A percentile compares a stretch with the other conserved stretches of the same genome.
Conservation (phyloP, 2,797 vertebrate genomes). For the Dromococcyx pavoninus region DNA sequence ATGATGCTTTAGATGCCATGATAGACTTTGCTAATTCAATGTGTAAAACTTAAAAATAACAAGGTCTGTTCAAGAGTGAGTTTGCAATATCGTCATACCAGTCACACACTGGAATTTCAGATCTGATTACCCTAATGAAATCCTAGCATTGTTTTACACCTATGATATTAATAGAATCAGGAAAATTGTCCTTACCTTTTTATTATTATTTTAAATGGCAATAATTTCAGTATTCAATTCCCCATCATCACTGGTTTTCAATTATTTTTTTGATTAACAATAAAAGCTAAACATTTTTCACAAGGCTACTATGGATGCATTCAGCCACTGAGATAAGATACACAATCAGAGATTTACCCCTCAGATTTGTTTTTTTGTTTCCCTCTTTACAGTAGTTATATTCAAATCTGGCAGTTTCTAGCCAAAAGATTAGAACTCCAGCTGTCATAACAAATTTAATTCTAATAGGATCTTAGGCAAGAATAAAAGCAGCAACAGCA, state of each 20-base stretch:
- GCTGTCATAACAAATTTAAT: conserved; percentile 58
- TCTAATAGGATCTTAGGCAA: conserved; percentile 51
- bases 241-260: not conserved
- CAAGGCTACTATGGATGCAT: not conserved
- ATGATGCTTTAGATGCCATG: not conserved
- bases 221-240: not conserved
- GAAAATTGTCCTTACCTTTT: not conserved
- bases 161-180: not conserved
- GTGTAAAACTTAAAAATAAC: not conserved
- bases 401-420: conserved; percentile 48
- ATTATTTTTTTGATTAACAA: conserved; percentile 17
- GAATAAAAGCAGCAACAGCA: conserved; percentile 17
- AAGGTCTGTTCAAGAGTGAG: not conserved
- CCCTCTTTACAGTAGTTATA: conserved; percentile 21
- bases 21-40: not conserved
- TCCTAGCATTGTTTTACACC: not conserved
- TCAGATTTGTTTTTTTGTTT: conserved; percentile 1
- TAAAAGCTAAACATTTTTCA: not conserved
- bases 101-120: not conserved
- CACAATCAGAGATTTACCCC: conserved; percentile 30
- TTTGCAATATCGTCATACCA: not conserved
- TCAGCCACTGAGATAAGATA: conserved; percentile 36
- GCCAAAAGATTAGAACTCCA: conserved; percentile 38
- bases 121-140: not conserved
- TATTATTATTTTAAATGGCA: not conserved